Percentiles rank a stretch among this genome's conserved stretches.
phyloP scores from a whole-genome alignment of 2,888 invertebrate species.

The Diarsia dahlii region DNA sequence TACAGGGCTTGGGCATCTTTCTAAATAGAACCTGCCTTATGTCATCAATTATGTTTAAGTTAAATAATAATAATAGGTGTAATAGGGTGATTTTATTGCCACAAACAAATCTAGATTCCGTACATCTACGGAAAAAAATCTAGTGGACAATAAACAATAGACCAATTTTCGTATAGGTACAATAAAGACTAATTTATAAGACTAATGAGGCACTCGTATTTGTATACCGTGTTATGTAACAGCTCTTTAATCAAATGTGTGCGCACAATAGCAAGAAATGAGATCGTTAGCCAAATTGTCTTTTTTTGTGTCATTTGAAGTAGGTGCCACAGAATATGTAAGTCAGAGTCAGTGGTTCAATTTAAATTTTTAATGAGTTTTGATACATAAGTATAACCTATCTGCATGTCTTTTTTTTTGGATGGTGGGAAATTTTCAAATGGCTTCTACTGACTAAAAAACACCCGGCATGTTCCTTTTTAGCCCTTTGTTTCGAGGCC shows the following conservation, averaged over 20 bases:
- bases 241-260: slow-evolving; percentile 38
- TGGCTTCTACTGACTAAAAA: too few relatives aligned
- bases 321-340: slow-evolving; percentile 11
- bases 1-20: too few relatives aligned
- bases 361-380: neutral
- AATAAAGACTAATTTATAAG: neutral
- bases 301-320: slow-evolving; percentile 20
- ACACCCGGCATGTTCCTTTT: too few relatives aligned
- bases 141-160: neutral
- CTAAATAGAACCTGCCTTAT: too few relatives aligned
- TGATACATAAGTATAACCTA: neutral
- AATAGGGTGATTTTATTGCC: neutral
- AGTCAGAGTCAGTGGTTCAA: neutral
- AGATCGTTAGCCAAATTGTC: slow-evolving; percentile 12
- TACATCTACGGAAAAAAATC: neutral
- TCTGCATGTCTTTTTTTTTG: neutral
- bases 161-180: neutral
- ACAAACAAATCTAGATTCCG: neutral
- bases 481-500: too few relatives aligned
- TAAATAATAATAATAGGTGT: too few relatives aligned
- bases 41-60: too few relatives aligned
- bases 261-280: slow-evolving; percentile 13
- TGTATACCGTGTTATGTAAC: slow-evolving; percentile 35
- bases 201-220: neutral
- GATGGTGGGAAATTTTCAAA: too few relatives aligned